A percentile compares a stretch with the other conserved stretches of the same genome.
Evolutionary conservation across 2,113 vertebrate genomes (phyloP).

Genomic region (Neodontobutis hainanensis): DNA sequence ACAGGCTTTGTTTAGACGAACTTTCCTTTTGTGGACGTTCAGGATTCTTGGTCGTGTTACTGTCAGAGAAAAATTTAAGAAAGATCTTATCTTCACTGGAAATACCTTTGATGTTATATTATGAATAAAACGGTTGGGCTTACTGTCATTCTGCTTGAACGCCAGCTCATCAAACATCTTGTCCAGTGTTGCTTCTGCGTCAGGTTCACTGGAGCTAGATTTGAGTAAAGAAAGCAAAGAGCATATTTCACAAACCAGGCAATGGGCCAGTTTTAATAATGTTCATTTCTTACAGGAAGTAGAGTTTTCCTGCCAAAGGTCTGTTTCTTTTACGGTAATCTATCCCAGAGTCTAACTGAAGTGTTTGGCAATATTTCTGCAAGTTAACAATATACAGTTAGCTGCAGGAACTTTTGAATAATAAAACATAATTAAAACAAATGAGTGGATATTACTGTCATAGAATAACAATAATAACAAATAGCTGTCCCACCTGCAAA

Average conservation of each 20-base stretch:
- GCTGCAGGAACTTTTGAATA: too few relatives aligned
- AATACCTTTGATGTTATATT: neutral
- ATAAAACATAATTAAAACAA: too few relatives aligned
- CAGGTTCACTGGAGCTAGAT: conserved; percentile 91
- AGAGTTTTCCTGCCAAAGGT: conserved; percentile 90
- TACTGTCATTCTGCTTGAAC: conserved; percentile 99
- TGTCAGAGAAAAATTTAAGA: conserved; percentile 68
- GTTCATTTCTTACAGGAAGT: conserved; percentile 88
- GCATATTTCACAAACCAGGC: neutral
- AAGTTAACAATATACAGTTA: neutral
- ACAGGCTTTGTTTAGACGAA: conserved; percentile 92
- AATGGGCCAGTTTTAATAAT: neutral
- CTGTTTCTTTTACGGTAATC: conserved; percentile 91
- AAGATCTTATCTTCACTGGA: neutral
- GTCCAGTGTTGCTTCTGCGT: conserved; percentile 90
- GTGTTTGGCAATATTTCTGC: conserved; percentile 88
- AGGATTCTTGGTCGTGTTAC: conserved; percentile 95
- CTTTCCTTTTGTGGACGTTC: conserved; percentile 92
- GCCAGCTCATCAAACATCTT: conserved; percentile 98
- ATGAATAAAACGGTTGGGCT: conserved; percentile 47
- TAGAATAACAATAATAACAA: neutral
- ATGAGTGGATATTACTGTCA: too few relatives aligned
- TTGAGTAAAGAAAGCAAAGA: neutral
- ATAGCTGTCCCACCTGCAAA: conserved; percentile 84
- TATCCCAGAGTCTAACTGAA: conserved; percentile 92